phyloP scores from a whole-genome alignment of 2,888 invertebrate species.

The Spatulosminthurus flaviceps region DNA sequence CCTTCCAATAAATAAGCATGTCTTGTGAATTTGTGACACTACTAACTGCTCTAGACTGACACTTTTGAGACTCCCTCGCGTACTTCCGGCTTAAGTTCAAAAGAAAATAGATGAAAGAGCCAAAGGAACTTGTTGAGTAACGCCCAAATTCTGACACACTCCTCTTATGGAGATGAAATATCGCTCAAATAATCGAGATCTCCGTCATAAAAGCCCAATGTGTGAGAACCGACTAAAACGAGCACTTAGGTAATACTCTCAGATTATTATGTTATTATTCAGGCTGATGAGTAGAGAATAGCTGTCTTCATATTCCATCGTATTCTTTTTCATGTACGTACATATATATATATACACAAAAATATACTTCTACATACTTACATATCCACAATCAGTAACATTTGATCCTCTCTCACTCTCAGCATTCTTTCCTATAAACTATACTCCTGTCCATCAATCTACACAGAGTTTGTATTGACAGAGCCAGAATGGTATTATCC shows the following conservation, averaged over 20 bases:
- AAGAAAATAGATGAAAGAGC: slow-evolving; percentile 38
- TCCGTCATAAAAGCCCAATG: slow-evolving; percentile 46
- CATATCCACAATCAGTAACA: no score
- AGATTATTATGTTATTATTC: slow-evolving; percentile 24
- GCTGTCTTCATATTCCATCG: background rate
- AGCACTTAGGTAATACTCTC: slow-evolving; percentile 22
- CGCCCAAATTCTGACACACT: slow-evolving; percentile 44
- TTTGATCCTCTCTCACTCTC: no score
- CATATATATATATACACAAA: no score
- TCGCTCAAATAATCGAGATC: slow-evolving; percentile 48
- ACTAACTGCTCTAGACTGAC: background rate
- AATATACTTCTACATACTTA: no score
- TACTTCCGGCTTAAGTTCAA: slow-evolving; percentile 46
- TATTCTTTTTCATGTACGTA: no score
- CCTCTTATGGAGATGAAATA: slow-evolving; percentile 48
- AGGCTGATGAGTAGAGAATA: background rate
- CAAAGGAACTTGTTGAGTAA: slow-evolving; percentile 31
- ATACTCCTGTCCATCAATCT: background rate
- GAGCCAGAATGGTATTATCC: background rate
- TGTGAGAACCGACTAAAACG: slow-evolving; percentile 15
- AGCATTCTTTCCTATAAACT: no score
- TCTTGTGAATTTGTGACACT: no score
- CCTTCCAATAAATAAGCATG: no score
- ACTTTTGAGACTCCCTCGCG: background rate
- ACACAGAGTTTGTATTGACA: background rate